phyloP scores from a whole-genome alignment of 30 jellyfish, hydroid and myxozoan genomes.

The Turritopsis dohrnii region DNA sequence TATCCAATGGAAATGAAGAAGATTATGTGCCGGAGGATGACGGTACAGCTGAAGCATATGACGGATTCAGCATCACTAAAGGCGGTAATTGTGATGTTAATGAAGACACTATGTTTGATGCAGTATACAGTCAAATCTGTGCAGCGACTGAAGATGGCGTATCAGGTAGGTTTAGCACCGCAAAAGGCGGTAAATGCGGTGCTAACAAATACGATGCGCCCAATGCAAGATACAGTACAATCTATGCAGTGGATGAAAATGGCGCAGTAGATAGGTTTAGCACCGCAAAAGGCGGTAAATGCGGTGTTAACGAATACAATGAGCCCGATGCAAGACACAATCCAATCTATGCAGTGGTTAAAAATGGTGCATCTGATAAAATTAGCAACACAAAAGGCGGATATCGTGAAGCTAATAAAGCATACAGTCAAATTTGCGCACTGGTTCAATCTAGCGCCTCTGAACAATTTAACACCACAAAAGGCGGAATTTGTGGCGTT shows the following conservation, averaged over 20 bases:
- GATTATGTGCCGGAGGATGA: neutral
- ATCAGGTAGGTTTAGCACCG: neutral
- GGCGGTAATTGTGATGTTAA: neutral
- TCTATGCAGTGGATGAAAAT: neutral
- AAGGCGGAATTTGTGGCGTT: neutral
- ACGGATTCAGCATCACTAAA: neutral
- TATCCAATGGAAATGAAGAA: neutral
- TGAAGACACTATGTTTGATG: neutral
- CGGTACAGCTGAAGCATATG: neutral
- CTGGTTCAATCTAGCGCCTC: neutral
- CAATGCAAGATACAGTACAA: no score
- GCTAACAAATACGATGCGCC: neutral
- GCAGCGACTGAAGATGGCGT: neutral
- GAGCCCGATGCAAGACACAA: no score
- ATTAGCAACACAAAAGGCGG: neutral
- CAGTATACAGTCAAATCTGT: neutral
- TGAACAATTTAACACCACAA: neutral
- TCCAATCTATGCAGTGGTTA: neutral
- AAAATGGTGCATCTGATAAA: neutral
- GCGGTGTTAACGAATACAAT: no score
- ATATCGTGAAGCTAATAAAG: neutral
- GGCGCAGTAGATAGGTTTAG: neutral
- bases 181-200: neutral
- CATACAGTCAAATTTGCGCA: neutral
- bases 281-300: no score